phyloP scores from a whole-genome alignment of 2,888 invertebrate species.

The Hydropsyche betteni region DNA sequence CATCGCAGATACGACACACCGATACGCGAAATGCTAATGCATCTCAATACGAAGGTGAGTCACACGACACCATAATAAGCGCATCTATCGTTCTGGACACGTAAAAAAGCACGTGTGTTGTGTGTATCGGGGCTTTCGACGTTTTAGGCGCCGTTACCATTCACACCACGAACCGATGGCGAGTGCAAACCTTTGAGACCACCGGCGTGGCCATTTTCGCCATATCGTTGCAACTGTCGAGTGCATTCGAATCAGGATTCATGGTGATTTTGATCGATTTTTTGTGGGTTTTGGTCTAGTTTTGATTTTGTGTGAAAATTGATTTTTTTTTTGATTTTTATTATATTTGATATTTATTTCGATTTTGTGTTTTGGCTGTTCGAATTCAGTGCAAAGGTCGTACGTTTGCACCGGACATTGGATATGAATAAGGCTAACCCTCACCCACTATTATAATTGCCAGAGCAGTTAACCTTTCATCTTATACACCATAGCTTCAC shows the following conservation, averaged over 20 bases:
- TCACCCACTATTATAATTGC: constrained; percentile 34
- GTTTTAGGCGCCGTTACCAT: constrained; percentile 19
- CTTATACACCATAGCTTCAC: neutral
- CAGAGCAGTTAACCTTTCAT: constrained; percentile 15
- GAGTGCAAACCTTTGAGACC: too few species aligned
- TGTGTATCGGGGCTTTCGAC: neutral
- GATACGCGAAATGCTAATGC: too few species aligned
- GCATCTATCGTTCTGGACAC: constrained; percentile 12
- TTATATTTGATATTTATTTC: constrained; percentile 15
- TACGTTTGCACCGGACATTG: constrained; percentile 37
- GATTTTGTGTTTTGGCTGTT: constrained; percentile 43
- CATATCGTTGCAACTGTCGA: too few species aligned
- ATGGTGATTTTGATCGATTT: too few species aligned
- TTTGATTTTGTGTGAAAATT: too few species aligned
- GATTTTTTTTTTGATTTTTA: neutral
- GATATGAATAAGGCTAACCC: constrained; percentile 33
- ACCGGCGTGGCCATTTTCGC: too few species aligned
- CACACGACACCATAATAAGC: neutral
- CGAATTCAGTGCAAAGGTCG: constrained; percentile 43
- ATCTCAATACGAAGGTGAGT: neutral
- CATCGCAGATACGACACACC: neutral
- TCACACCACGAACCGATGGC: constrained; percentile 5
- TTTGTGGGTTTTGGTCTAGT: too few species aligned
- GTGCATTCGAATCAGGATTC: too few species aligned
- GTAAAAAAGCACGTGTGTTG: constrained; percentile 28